These are phyloP conservation scores for Luffia ferchaultella DNA, from an alignment of 2,888 invertebrate genomes.

Conservation along the genomic window DNA sequence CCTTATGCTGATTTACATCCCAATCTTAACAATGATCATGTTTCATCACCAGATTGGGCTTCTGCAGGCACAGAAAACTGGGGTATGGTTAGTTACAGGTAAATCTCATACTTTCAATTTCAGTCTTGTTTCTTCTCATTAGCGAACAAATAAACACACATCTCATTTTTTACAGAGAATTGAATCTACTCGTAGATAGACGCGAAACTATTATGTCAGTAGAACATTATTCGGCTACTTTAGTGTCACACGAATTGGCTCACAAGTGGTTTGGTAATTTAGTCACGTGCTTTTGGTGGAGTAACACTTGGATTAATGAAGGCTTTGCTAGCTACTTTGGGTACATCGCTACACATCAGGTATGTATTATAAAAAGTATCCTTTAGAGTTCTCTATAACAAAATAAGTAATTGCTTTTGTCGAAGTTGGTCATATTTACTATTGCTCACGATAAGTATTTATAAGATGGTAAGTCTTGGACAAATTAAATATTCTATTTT, in stretches of 20 bases:
- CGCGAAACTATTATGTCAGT: slow-evolving; percentile 43
- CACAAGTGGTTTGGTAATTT: slow-evolving; percentile 86
- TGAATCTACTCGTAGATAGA: slow-evolving; percentile 38
- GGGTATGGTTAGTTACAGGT: slow-evolving; percentile 62
- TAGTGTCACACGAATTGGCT: slow-evolving; percentile 65
- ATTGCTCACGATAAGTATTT: too few relatives aligned
- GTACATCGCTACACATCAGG: slow-evolving; percentile 58
- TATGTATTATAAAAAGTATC: too few relatives aligned
- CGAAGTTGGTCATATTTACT: too few relatives aligned
- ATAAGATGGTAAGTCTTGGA: too few relatives aligned
- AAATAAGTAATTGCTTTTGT: too few relatives aligned
- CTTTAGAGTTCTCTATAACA: too few relatives aligned
- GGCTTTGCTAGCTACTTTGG: slow-evolving; percentile 77
- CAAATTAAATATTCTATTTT: too few relatives aligned
- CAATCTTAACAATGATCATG: slow-evolving; percentile 43
- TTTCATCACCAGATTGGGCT: slow-evolving; percentile 56
- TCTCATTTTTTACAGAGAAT: slow-evolving; percentile 34
- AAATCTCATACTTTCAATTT: slow-evolving; percentile 1
- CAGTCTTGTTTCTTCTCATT: slow-evolving; percentile 1
- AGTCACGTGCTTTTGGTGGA: slow-evolving; percentile 78
- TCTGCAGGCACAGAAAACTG: slow-evolving; percentile 58
- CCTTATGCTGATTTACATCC: slow-evolving; percentile 39
- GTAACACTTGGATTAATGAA: slow-evolving; percentile 77
- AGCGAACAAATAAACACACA: neutral
- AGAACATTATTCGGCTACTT: slow-evolving; percentile 55